Conservation (phyloP, 53 echinoderm and acorn worm genomes). For the Mesocentrotus franciscanus region DNA sequence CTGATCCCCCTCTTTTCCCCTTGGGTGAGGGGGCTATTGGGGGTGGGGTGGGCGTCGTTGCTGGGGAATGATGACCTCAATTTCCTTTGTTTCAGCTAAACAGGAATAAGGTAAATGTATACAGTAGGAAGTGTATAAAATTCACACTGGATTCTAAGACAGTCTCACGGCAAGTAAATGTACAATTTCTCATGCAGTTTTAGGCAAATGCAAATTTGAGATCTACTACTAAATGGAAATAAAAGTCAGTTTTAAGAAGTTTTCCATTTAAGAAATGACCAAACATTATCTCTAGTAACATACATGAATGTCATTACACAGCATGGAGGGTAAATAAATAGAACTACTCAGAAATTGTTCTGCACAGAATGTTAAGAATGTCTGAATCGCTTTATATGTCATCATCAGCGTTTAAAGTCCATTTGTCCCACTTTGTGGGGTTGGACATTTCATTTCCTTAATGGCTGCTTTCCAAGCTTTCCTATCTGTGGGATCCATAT, state of each 20-base stretch:
- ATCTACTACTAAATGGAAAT: neutral
- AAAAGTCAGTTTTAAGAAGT: neutral
- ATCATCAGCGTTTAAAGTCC: no score
- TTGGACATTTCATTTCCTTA: no score
- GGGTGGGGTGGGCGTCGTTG: slow-evolving; percentile 79
- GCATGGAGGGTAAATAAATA: no score
- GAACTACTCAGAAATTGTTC: no score
- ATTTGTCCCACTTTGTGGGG: no score
- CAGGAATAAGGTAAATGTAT: neutral
- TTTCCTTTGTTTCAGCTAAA: slow-evolving; percentile 77
- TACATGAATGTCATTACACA: neutral
- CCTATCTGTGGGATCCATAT: no score
- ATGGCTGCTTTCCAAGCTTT: no score
- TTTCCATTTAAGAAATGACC: neutral
- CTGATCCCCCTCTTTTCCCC: slow-evolving; percentile 86
- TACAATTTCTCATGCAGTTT: neutral
- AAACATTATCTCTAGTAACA: neutral
- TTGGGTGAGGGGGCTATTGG: slow-evolving; percentile 82
- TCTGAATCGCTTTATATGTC: no score
- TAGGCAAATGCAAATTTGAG: neutral
- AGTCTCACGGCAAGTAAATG: neutral
- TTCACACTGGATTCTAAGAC: neutral
- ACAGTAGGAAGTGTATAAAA: neutral
- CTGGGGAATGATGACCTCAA: slow-evolving; percentile 85
- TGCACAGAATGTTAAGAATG: no score